Evolutionary conservation across 2,113 vertebrate species (phyloP), one percentile per base, ranked within the genome.

Genomic region (Psettodes erumei): DNA sequence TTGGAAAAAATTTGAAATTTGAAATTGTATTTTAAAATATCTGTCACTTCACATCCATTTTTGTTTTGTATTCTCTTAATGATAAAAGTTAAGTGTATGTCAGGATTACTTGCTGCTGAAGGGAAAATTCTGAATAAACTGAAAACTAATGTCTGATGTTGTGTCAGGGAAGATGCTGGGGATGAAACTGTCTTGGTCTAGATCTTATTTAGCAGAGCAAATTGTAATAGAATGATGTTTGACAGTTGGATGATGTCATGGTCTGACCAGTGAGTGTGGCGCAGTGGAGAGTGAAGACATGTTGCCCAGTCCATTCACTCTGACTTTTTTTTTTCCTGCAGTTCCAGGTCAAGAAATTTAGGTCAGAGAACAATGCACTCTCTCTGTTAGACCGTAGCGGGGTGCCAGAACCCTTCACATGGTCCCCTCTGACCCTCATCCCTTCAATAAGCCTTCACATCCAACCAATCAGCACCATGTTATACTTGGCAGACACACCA

Each of bases 321-420:
- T 70, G 79, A 80, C 73, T 84, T 72, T 89, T 89, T 70, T 84
- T 71, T 66, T 65, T 42, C 28, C 60, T 81, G 75, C 82, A 65
- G 81, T 90, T 90, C 86, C 87, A 89, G 69, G 81, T 89, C 90
- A 89, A 66, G 45, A 86, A 85, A 92, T 91, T 75, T 91, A 80
- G 91, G 91, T 90, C 91, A 92, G 63, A 84, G 84, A 87, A 92
- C 91, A 92, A 92, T 90, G 73, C 79, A 58, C 35, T 61, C 84
- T 88, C 84, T 90, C 85, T 87, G 81, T 71, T 75, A 47, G 81
- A 86, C 59, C 85, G 42, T 72, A 90, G 84, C 78, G 30, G 73
- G 89, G 82, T 80, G 86, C 83, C 77, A 50, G 28, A 75, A 55
- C 77, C 72, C 81, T 75, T 77, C 82, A 82, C 71, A 72, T 82